A percentile compares a stretch with the other conserved stretches of the same genome.
phyloP scores from a whole-genome alignment of 2,888 invertebrate genomes.

The Cephus nigrinus region DNA sequence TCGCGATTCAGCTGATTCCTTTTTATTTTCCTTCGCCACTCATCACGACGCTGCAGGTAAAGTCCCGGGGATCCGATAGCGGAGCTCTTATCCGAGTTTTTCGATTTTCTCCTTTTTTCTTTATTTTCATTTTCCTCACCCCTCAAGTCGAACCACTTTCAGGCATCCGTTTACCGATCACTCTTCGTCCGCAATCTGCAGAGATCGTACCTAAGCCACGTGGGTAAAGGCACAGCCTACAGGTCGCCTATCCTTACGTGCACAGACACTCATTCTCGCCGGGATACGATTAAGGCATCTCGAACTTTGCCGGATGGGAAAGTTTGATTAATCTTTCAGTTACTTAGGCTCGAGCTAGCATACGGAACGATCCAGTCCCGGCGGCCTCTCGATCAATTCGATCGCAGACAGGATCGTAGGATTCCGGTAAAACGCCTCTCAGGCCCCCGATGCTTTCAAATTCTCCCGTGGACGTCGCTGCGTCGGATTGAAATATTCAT shows the following conservation, averaged over 20 bases:
- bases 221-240: neutral
- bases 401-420: neutral
- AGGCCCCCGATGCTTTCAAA: too few relatives aligned
- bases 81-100: neutral
- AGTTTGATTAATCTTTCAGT: neutral
- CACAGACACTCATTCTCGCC: neutral
- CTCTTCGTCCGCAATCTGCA: neutral
- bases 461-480: too few relatives aligned
- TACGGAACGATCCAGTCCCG: neutral
- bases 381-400: neutral
- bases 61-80: neutral
- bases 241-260: neutral
- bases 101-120: neutral
- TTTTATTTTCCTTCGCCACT: neutral
- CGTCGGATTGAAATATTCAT: too few relatives aligned
- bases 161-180: too few relatives aligned
- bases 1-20: neutral
- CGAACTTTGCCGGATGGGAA: neutral
- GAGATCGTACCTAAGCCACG: neutral
- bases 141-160: neutral
- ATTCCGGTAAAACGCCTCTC: too few relatives aligned
- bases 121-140: too few relatives aligned
- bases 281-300: neutral
- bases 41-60: neutral
- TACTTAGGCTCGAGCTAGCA: neutral